Evolutionary conservation across 2,888 invertebrate species (phyloP).

Genomic region (Metalampra italica): DNA sequence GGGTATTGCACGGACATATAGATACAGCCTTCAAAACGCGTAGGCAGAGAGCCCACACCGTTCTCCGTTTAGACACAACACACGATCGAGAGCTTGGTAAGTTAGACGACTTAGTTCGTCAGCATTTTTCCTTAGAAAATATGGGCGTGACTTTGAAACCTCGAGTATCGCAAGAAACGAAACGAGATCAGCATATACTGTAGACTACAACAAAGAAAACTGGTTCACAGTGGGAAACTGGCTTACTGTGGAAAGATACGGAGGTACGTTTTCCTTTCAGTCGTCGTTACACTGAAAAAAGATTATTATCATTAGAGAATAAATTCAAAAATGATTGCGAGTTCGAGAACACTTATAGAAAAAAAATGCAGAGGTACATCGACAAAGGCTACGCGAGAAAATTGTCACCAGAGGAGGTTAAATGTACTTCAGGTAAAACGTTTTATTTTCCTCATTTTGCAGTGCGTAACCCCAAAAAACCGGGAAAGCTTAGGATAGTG

Average conservation of each 20-base stretch:
- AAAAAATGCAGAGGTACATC: too few species aligned
- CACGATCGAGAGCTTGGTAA: neutral
- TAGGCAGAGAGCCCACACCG: neutral
- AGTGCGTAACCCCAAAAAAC: too few species aligned
- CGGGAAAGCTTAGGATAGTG: too few species aligned
- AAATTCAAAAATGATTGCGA: constrained; percentile 17
- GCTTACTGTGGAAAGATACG: neutral
- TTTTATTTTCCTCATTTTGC: too few species aligned
- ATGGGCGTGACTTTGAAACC: neutral
- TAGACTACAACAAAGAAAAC: neutral
- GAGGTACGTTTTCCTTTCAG: too few species aligned
- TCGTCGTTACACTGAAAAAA: neutral
- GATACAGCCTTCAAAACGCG: neutral
- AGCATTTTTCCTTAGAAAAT: neutral
- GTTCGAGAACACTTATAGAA: too few species aligned
- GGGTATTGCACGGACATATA: neutral
- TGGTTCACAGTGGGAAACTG: neutral
- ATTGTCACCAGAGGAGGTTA: too few species aligned
- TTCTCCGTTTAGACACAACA: neutral
- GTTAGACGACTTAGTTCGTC: too few species aligned
- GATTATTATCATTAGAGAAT: constrained; percentile 3
- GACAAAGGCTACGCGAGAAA: too few species aligned
- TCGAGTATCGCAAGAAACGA: neutral
- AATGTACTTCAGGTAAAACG: too few species aligned
- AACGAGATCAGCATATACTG: neutral